phyloP scores from a whole-genome alignment of 1,140 invertebrate genomes.

The Papilio machaon region DNA sequence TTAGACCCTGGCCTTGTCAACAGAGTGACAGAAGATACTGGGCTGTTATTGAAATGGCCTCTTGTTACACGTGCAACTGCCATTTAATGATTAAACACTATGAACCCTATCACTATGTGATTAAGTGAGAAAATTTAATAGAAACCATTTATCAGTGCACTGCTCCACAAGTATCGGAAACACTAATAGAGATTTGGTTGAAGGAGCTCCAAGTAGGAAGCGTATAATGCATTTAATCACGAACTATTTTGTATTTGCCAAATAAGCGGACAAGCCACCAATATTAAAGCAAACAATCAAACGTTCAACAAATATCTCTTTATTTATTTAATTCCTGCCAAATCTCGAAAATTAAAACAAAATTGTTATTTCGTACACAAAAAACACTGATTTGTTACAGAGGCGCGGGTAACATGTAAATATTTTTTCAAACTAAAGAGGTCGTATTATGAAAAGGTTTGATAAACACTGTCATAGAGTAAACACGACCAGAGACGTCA shows the following conservation, averaged over 20 bases:
- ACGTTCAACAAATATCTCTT: too few relatives aligned
- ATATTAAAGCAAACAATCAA: too few relatives aligned
- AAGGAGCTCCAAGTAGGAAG: not conserved
- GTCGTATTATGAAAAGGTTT: too few relatives aligned
- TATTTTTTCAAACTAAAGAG: too few relatives aligned
- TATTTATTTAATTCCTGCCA: not conserved
- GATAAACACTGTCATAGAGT: not conserved
- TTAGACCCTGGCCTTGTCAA: conserved; percentile 25
- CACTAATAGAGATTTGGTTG: not conserved
- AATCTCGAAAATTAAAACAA: not conserved
- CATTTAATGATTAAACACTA: not conserved
- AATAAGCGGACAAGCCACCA: not conserved
- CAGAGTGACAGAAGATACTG: not conserved
- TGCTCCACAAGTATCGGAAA: not conserved
- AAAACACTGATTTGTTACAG: not conserved
- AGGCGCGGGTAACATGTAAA: not conserved
- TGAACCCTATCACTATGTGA: not conserved
- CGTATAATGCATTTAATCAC: not conserved
- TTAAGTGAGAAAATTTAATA: not conserved
- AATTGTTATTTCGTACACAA: not conserved
- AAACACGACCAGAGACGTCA: not conserved
- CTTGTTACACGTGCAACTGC: not conserved
- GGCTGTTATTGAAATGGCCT: conserved; percentile 28
- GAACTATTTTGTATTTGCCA: not conserved
- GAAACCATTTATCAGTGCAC: not conserved